Evolutionary conservation across 2,888 invertebrate genomes (phyloP).

Genomic region (Gibbula magus): DNA sequence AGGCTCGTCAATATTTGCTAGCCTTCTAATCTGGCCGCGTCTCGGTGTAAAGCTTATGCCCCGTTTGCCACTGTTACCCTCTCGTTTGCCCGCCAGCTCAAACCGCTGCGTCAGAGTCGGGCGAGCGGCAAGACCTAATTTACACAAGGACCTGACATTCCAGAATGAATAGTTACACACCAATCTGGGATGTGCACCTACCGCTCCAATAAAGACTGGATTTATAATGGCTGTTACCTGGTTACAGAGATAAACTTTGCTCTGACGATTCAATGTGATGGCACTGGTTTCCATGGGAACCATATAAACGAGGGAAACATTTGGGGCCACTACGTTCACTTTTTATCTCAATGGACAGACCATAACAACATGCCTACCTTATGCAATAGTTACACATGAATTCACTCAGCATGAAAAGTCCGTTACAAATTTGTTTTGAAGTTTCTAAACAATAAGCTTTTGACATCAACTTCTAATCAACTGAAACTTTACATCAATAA

Average conservation of each 20-base stretch:
- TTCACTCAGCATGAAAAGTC: not conserved
- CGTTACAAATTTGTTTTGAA: not conserved
- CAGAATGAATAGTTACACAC: not conserved
- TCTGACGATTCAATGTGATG: conserved; percentile 17
- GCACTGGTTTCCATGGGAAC: conserved; percentile 29
- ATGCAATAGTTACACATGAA: not conserved
- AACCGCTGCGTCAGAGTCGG: conserved; percentile 6
- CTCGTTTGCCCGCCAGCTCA: not conserved
- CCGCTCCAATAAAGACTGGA: conserved; percentile 20
- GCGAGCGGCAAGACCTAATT: not conserved
- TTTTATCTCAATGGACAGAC: conserved; percentile 11
- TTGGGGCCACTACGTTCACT: conserved; percentile 25
- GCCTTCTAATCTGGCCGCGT: conserved; percentile 17
- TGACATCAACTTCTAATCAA: no score
- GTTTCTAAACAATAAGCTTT: no score
- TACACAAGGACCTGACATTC: conserved; percentile 1
- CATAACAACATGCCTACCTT: not conserved
- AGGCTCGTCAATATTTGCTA: conserved; percentile 22
- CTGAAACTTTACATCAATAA: no score
- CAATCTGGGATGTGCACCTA: conserved; percentile 1
- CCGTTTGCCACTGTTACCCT: not conserved
- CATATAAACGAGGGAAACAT: conserved; percentile 27
- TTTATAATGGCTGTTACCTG: conserved; percentile 25
- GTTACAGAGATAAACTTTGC: conserved; percentile 32
- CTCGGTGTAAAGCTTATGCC: not conserved